phyloP scores from a whole-genome alignment of 2,113 vertebrate species.

The Heteronetta atricapilla region DNA sequence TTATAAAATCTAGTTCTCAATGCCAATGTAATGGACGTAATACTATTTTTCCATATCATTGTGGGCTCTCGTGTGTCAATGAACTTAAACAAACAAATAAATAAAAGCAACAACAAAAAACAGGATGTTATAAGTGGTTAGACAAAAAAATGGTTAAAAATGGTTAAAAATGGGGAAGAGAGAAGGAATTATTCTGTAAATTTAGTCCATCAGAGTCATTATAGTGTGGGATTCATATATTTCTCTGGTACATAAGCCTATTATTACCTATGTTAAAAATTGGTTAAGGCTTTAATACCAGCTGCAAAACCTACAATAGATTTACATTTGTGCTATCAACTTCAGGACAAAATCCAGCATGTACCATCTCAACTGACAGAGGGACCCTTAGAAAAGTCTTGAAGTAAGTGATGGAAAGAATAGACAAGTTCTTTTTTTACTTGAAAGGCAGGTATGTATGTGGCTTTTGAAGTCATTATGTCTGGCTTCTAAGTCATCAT shows the following conservation, averaged over 20 bases:
- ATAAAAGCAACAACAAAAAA: background rate
- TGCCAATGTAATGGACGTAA: background rate
- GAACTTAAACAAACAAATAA: background rate
- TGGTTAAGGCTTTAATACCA: background rate
- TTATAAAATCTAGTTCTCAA: background rate
- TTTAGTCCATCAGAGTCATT: background rate
- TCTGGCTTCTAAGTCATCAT: rapidly evolving
- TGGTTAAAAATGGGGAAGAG: background rate
- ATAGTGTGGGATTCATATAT: background rate
- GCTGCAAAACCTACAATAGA: background rate
- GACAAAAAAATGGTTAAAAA: too few species aligned
- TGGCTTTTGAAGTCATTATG: background rate
- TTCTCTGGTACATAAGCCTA: background rate
- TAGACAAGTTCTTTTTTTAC: background rate
- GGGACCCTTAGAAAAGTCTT: background rate
- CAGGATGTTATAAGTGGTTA: background rate
- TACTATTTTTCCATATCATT: background rate
- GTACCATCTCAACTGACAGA: background rate
- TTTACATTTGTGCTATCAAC: background rate
- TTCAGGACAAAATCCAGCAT: background rate
- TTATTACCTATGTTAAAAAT: background rate
- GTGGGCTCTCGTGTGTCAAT: background rate
- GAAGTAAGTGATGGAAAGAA: background rate
- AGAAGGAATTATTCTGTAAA: background rate
- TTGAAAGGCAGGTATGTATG: background rate